Conservation (phyloP, 2,113 vertebrate genomes). For the Planiliza haematocheilus region DNA sequence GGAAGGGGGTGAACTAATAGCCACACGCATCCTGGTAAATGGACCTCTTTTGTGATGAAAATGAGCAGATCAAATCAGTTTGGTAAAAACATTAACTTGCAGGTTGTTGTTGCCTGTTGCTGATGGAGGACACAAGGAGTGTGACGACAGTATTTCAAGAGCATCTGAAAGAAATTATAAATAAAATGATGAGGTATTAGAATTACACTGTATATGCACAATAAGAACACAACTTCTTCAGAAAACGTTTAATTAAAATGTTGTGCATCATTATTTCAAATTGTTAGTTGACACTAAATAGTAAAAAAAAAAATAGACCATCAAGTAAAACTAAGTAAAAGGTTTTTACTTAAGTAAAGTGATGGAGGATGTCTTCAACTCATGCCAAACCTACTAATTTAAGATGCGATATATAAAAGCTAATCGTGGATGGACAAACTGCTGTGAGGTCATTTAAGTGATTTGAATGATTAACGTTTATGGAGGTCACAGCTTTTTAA, state of each 20-base stretch:
- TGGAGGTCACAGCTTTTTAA: conserved; percentile 31
- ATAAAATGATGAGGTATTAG: background rate
- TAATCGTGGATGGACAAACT: conserved; percentile 31
- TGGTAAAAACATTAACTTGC: background rate
- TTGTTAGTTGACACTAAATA: background rate
- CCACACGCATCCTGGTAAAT: too few species aligned
- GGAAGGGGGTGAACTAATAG: too few species aligned
- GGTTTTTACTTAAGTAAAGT: conserved; percentile 23
- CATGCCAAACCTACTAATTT: conserved; percentile 3
- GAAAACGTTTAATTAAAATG: conserved; percentile 7
- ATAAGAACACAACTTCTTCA: too few species aligned
- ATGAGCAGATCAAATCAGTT: too few species aligned
- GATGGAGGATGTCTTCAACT: conserved; percentile 5
- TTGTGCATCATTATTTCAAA: conserved; percentile 8
- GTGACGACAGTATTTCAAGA: background rate
- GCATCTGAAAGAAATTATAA: background rate
- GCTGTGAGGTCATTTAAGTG: conserved; percentile 23
- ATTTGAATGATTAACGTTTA: conserved; percentile 41
- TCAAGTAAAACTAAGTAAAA: background rate
- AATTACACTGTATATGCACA: background rate
- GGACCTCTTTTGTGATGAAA: too few species aligned
- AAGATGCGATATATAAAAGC: conserved; percentile 11
- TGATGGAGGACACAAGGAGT: background rate
- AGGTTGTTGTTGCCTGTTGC: background rate
- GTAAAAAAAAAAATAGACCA: conserved; percentile 9